Percentiles rank a stretch among this genome's conserved stretches.
These are phyloP conservation scores for Hydrotaea diabolus DNA, from an alignment of 2,888 invertebrate genomes.

Conservation along the genomic window DNA sequence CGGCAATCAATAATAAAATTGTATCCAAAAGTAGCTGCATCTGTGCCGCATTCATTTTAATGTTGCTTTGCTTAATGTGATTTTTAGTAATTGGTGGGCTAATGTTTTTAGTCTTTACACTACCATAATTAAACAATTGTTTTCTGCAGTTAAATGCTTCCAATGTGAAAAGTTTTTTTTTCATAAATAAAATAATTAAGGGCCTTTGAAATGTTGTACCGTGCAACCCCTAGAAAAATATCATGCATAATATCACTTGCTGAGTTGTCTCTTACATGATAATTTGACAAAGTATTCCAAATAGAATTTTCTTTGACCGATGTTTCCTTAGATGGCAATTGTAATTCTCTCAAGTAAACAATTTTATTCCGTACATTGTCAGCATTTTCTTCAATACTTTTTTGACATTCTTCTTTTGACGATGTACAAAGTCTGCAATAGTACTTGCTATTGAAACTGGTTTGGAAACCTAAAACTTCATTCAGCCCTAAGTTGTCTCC, in stretches of 20 bases:
- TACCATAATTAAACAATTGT: conserved; percentile 55
- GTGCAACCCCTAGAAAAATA: conserved; percentile 52
- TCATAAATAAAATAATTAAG: conserved; percentile 66
- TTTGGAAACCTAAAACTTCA: conserved; percentile 55
- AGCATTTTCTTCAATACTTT: neutral
- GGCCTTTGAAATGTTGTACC: conserved; percentile 62
- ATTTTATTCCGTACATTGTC: conserved; percentile 22
- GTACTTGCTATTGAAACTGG: conserved; percentile 21
- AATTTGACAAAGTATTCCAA: conserved; percentile 59
- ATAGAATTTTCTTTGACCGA: conserved; percentile 45
- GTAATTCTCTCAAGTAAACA: conserved; percentile 43
- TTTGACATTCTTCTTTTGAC: conserved; percentile 62
- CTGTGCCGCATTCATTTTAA: conserved; percentile 42
- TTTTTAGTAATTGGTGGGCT: conserved; percentile 51
- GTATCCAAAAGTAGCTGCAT: conserved; percentile 62
- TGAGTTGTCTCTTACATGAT: too few species aligned
- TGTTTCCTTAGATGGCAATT: conserved; percentile 44
- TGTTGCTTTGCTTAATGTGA: conserved; percentile 31
- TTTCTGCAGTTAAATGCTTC: conserved; percentile 55
- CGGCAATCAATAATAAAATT: conserved; percentile 57
- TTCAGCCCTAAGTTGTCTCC: conserved; percentile 66
- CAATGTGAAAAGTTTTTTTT: conserved; percentile 56
- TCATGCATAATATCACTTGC: too few species aligned
- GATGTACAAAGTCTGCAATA: conserved; percentile 52
- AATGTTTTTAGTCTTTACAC: conserved; percentile 50